A percentile compares a stretch with the other conserved stretches of the same genome.
Evolutionary conservation across 2,888 invertebrate genomes (phyloP).

Genomic region (Erebia aethiops): DNA sequence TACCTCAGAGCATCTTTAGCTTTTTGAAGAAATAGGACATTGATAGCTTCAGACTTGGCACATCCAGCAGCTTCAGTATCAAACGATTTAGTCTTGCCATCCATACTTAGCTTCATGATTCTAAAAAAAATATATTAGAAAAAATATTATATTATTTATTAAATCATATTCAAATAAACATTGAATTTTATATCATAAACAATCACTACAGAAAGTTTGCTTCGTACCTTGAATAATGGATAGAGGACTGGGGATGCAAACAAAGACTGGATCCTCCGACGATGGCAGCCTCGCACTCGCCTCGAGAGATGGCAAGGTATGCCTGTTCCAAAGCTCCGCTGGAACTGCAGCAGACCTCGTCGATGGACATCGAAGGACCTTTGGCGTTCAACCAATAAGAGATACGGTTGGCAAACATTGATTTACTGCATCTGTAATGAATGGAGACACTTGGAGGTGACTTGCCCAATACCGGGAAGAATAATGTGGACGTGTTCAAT

Average conservation of each 20-base stretch:
- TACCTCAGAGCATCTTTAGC: conserved; percentile 81
- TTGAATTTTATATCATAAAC: too few relatives aligned
- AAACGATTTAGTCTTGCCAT: conserved; percentile 94
- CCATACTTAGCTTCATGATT: conserved; percentile 82
- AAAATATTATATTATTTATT: too few relatives aligned
- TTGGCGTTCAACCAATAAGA: conserved; percentile 71
- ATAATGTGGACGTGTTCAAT: too few relatives aligned
- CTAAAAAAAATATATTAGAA: too few relatives aligned
- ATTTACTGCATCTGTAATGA: conserved; percentile 56
- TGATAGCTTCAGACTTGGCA: conserved; percentile 88
- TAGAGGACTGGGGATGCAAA: conserved; percentile 76
- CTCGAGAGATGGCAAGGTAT: conserved; percentile 55
- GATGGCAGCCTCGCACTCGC: conserved; percentile 78
- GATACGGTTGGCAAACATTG: conserved; percentile 70
- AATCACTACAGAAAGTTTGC: neutral
- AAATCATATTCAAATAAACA: too few relatives aligned
- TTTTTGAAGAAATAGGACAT: conserved; percentile 87
- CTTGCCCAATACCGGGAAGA: too few relatives aligned
- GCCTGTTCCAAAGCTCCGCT: conserved; percentile 60
- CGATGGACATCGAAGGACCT: conserved; percentile 64
- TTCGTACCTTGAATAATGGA: conserved; percentile 61
- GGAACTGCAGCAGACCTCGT: conserved; percentile 63
- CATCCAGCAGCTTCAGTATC: conserved; percentile 91
- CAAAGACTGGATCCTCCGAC: conserved; percentile 84
- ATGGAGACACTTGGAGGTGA: too few relatives aligned